These are phyloP conservation scores for Xiphorhynchus erythropygius DNA, from an alignment of 2,797 vertebrate genomes.

Conservation along the genomic window DNA sequence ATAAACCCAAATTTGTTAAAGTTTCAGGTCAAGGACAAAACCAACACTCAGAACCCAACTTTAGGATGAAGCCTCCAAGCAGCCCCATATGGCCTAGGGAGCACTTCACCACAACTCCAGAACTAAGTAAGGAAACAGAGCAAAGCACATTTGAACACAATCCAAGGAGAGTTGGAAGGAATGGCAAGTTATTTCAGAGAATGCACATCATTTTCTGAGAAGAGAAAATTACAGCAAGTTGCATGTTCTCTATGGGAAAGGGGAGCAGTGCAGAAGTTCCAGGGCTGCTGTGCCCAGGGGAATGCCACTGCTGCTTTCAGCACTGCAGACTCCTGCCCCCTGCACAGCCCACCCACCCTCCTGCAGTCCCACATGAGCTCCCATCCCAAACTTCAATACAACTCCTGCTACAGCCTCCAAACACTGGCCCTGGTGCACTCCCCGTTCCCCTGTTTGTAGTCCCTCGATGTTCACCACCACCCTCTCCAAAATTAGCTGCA, in stretches of 20 bases:
- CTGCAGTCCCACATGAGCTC: not conserved
- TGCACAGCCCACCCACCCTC: not conserved
- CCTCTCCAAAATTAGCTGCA: not conserved
- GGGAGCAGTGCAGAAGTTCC: not conserved
- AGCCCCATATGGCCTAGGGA: not conserved
- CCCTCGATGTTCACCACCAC: not conserved
- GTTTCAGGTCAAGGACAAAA: not conserved
- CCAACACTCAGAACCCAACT: not conserved
- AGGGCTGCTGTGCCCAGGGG: not conserved
- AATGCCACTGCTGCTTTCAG: not conserved
- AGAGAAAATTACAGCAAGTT: not conserved
- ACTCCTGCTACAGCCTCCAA: not conserved
- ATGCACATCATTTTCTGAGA: not conserved
- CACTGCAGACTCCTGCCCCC: not conserved
- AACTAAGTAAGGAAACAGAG: not conserved
- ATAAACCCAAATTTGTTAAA: not conserved
- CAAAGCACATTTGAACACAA: not conserved
- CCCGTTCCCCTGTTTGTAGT: not conserved
- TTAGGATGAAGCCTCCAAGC: not conserved
- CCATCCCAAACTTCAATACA: not conserved
- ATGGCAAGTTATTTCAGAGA: not conserved
- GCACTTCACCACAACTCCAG: not conserved
- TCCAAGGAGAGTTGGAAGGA: not conserved
- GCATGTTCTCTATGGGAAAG: not conserved
- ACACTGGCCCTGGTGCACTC: fast-evolving